Conservation (phyloP, 1,140 invertebrate genomes). For the Ips nitidus region DNA sequence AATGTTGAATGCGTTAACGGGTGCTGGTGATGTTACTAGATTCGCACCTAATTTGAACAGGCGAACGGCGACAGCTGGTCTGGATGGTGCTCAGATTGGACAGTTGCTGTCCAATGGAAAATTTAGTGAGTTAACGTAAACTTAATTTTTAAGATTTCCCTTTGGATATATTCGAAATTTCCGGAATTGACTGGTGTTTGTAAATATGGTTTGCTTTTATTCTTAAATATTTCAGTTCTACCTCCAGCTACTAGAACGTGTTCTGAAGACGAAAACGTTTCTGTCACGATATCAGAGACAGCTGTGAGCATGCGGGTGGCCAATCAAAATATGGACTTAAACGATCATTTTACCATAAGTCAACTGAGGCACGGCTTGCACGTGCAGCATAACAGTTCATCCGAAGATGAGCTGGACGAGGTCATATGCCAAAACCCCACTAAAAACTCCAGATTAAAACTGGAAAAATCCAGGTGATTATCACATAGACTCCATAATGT, state of each 20-base stretch:
- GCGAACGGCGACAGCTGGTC: constrained; percentile 57
- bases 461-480: no score
- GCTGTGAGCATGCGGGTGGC: constrained; percentile 58
- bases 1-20: constrained; percentile 57
- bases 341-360: constrained; percentile 57
- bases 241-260: constrained; percentile 50
- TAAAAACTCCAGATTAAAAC: no score
- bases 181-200: background rate
- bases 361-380: constrained; percentile 53
- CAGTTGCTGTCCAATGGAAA: constrained; percentile 58
- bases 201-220: background rate
- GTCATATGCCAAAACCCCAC: constrained; percentile 1
- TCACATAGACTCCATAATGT: no score
- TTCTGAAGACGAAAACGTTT: constrained; percentile 58
- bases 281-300: constrained; percentile 57
- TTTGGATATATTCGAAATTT: no score
- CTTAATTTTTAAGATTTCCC: background rate
- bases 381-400: constrained; percentile 42
- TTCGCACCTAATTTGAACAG: constrained; percentile 59
- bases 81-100: constrained; percentile 58
- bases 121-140: constrained; percentile 21
- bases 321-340: constrained; percentile 56
- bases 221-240: constrained; percentile 18
- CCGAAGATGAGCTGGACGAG: constrained; percentile 39
- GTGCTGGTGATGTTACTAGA: constrained; percentile 52